A percentile compares a stretch with the other conserved stretches of the same genome.
phyloP scores from a whole-genome alignment of 2,113 vertebrate species.

The Macheiramphus alcinus region DNA sequence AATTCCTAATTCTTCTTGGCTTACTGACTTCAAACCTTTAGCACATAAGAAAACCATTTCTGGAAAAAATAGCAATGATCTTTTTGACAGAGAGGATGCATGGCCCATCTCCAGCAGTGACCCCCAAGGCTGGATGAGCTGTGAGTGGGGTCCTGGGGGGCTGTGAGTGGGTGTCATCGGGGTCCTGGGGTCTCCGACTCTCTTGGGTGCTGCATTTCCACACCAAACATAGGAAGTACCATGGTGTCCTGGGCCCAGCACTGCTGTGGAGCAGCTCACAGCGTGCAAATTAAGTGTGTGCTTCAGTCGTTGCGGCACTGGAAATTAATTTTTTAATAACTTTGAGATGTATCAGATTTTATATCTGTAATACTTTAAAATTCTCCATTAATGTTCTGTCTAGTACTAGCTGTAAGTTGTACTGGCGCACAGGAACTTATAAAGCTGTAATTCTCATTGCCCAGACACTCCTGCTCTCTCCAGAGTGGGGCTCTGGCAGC shows the following conservation, averaged over 20 bases:
- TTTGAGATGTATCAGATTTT: background rate
- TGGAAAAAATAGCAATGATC: background rate
- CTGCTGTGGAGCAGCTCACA: background rate
- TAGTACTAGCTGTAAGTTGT: background rate
- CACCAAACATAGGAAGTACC: background rate
- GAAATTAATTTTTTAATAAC: no score
- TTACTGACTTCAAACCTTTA: background rate
- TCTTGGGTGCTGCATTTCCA: background rate
- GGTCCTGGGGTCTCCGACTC: background rate
- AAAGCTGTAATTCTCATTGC: background rate
- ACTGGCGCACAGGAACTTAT: background rate
- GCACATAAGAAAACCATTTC: background rate
- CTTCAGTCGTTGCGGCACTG: background rate
- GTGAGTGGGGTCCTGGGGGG: background rate
- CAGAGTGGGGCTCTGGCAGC: background rate
- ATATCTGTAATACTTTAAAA: background rate
- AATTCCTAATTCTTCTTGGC: background rate
- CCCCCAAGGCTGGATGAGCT: background rate
- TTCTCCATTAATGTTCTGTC: background rate
- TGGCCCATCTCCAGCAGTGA: background rate
- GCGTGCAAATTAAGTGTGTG: background rate
- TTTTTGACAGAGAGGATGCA: background rate
- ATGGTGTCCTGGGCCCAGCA: background rate
- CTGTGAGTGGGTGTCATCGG: background rate
- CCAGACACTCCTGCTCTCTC: accelerated